Evolutionary conservation across 2,113 vertebrate species (phyloP).

Genomic region (Anguilla japonica): DNA sequence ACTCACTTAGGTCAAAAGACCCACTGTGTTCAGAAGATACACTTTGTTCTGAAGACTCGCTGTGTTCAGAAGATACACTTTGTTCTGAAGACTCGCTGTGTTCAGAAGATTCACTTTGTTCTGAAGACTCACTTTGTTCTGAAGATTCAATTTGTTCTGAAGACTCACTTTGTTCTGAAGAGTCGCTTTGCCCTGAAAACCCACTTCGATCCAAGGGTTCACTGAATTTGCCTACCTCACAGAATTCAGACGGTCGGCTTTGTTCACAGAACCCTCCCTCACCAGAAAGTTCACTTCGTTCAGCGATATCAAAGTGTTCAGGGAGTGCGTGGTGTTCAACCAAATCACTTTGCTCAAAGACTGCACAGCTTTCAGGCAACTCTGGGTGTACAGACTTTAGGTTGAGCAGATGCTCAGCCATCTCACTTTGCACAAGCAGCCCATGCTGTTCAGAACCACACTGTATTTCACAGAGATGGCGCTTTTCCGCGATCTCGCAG

Average conservation of each 20-base stretch:
- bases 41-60: conserved; percentile 26
- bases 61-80: neutral
- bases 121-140: neutral
- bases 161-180: neutral
- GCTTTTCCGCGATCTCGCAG: too few relatives aligned
- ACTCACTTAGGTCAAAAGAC: conserved; percentile 31
- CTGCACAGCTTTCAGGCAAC: neutral
- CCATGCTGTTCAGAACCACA: neutral
- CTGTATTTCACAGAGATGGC: too few relatives aligned
- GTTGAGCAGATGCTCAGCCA: neutral
- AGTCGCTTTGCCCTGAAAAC: neutral
- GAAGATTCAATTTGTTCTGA: neutral
- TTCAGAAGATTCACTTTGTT: neutral
- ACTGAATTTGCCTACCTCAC: neutral
- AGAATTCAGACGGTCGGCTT: neutral
- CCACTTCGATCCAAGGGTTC: neutral
- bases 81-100: neutral
- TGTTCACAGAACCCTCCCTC: neutral
- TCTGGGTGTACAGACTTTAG: neutral
- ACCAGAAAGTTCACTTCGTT: neutral
- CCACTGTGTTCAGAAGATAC: conserved; percentile 32
- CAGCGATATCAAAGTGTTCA: neutral
- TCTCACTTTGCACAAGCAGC: neutral
- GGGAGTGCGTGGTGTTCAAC: neutral
- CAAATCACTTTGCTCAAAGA: neutral